A percentile compares a stretch with the other conserved stretches of the same genome.
phyloP scores from a whole-genome alignment of 1,140 invertebrate genomes.

The Capitella teleta region DNA sequence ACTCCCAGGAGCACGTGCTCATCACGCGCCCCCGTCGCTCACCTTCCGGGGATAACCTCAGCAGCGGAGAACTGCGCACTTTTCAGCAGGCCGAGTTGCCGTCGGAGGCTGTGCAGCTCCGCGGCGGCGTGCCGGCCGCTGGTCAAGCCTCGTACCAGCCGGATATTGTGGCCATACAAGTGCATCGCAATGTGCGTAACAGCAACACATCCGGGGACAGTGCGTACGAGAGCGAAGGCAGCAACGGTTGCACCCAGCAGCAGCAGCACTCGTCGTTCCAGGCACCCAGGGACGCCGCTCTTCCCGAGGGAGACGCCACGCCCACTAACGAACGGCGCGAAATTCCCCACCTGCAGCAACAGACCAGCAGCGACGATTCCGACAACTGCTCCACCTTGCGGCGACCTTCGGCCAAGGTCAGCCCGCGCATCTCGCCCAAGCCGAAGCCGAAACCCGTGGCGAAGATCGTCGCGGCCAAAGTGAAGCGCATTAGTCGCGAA shows the following conservation, averaged over 20 bases:
- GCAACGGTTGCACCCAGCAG: not conserved
- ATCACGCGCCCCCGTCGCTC: too few relatives aligned
- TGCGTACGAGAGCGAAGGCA: not conserved
- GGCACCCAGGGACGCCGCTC: slow-evolving; percentile 48
- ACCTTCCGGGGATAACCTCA: too few relatives aligned
- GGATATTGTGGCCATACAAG: slow-evolving; percentile 43
- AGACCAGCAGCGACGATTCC: slow-evolving; percentile 73
- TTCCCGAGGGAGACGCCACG: not conserved
- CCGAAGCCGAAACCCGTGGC: slow-evolving; percentile 62
- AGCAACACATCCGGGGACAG: slow-evolving; percentile 21
- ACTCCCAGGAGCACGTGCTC: too few relatives aligned
- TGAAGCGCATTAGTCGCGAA: slow-evolving; percentile 23
- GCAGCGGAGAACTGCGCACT: too few relatives aligned
- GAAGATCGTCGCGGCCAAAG: slow-evolving; percentile 53
- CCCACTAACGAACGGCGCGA: slow-evolving; percentile 2
- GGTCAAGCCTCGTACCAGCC: too few relatives aligned
- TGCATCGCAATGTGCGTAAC: slow-evolving; percentile 23
- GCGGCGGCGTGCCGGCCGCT: too few relatives aligned
- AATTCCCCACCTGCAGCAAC: slow-evolving; percentile 12
- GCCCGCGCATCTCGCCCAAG: slow-evolving; percentile 64
- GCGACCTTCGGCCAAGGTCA: slow-evolving; percentile 54
- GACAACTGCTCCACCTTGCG: slow-evolving; percentile 67
- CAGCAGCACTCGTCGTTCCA: not conserved
- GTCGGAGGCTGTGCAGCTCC: too few relatives aligned
- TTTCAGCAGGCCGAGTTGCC: too few relatives aligned